phyloP scores from a whole-genome alignment of 2,888 invertebrate genomes.

The Archips crataeganus region DNA sequence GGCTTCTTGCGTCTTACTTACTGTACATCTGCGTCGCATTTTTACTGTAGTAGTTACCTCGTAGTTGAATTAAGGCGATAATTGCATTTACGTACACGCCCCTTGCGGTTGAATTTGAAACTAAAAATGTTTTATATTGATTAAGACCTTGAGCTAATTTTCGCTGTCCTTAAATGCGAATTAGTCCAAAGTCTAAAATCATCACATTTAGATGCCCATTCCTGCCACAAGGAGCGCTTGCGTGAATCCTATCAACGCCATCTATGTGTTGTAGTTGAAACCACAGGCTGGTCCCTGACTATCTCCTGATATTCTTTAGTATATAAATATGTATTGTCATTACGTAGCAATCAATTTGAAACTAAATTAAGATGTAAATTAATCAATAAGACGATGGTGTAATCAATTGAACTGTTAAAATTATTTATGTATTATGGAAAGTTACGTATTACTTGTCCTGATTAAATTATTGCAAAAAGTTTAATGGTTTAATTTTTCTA shows the following conservation, averaged over 20 bases:
- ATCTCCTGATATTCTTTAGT: conserved; percentile 65
- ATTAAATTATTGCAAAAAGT: conserved; percentile 80
- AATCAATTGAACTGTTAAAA: conserved; percentile 81
- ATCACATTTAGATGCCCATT: neutral
- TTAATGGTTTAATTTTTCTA: conserved; percentile 26
- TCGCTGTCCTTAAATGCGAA: too few species aligned
- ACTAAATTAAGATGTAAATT: conserved; percentile 55
- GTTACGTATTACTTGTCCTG: conserved; percentile 83
- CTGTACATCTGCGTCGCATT: conserved; percentile 26
- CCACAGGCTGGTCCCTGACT: conserved; percentile 80
- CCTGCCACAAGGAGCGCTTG: conserved; percentile 15
- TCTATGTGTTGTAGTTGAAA: conserved; percentile 60
- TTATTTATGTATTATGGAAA: conserved; percentile 82
- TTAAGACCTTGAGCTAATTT: too few species aligned
- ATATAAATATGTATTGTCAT: conserved; percentile 44
- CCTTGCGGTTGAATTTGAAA: conserved; percentile 2
- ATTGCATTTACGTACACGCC: neutral
- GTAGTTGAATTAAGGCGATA: conserved; percentile 24
- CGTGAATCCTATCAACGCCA: conserved; percentile 37
- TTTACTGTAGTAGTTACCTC: conserved; percentile 31
- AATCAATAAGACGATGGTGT: conserved; percentile 63
- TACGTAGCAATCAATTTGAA: conserved; percentile 58
- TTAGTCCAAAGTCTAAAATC: neutral
- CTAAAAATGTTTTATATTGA: neutral
- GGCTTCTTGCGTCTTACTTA: conserved; percentile 16